These are phyloP conservation scores for Drosophila anceps DNA, from an alignment of 2,888 invertebrate species.

Conservation along the genomic window DNA sequence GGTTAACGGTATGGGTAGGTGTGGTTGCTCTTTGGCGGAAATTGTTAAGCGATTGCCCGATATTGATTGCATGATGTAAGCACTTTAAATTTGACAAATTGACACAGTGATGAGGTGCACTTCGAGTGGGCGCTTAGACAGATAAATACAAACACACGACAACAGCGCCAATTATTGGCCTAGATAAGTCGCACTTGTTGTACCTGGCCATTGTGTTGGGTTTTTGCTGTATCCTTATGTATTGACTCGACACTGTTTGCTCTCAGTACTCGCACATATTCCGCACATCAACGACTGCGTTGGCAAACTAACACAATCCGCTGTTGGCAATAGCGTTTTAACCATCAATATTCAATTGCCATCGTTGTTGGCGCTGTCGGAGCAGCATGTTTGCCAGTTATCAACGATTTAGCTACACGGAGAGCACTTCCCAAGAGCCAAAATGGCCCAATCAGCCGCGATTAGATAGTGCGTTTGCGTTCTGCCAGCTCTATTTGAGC, in stretches of 20 bases:
- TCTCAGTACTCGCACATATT: slow-evolving; percentile 57
- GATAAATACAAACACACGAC: slow-evolving; percentile 10
- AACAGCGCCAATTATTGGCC: slow-evolving; percentile 17
- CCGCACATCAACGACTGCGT: slow-evolving; percentile 57
- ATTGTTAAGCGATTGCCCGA: slow-evolving; percentile 21
- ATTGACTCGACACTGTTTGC: slow-evolving; percentile 25
- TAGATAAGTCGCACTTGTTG: slow-evolving; percentile 24
- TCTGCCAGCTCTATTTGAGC: slow-evolving; percentile 21
- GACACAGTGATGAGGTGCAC: slow-evolving; percentile 13
- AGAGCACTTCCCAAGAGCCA: slow-evolving; percentile 47
- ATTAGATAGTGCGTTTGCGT: slow-evolving; percentile 63
- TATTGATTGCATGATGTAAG: slow-evolving; percentile 44
- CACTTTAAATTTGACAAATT: slow-evolving; percentile 30
- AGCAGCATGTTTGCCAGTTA: slow-evolving; percentile 36
- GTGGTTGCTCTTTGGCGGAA: slow-evolving; percentile 33
- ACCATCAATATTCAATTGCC: slow-evolving; percentile 72
- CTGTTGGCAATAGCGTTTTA: slow-evolving; percentile 66
- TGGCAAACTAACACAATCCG: slow-evolving; percentile 68
- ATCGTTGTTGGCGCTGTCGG: slow-evolving; percentile 33
- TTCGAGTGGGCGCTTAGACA: slow-evolving; percentile 17
- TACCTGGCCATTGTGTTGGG: slow-evolving; percentile 50
- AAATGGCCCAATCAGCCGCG: slow-evolving; percentile 63
- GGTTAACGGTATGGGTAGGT: not conserved
- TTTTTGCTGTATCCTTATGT: slow-evolving; percentile 29
- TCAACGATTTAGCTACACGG: slow-evolving; percentile 56